Conservation (phyloP, 2,113 vertebrate genomes). For the Sylvilagus bachmani region DNA sequence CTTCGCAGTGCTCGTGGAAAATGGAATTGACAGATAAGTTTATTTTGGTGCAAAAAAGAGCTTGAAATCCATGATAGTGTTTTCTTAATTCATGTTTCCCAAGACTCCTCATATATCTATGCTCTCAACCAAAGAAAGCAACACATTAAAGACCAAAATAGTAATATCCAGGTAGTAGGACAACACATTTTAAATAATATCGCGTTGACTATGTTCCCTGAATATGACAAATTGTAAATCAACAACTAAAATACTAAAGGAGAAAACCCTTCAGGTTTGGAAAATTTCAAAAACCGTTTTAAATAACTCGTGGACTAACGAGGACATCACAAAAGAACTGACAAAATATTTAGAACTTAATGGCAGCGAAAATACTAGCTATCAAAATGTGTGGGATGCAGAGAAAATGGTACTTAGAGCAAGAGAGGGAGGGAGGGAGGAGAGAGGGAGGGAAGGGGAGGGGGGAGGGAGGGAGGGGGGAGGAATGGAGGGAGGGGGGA, state of each 20-base stretch:
- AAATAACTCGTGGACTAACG: constrained; percentile 41
- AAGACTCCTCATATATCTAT: not conserved
- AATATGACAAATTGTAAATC: constrained; percentile 42
- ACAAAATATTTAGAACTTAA: constrained; percentile 75
- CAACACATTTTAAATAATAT: constrained; percentile 59
- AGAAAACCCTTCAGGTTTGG: constrained; percentile 27
- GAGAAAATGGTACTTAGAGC: not conserved
- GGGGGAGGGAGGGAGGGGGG: not conserved
- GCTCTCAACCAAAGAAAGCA: constrained; percentile 41
- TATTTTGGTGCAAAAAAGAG: no score
- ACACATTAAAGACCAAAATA: not conserved
- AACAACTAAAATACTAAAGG: constrained; percentile 26
- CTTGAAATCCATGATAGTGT: no score
- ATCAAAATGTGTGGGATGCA: constrained; percentile 41
- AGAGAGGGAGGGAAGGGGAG: no score
- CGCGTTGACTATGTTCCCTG: constrained; percentile 8
- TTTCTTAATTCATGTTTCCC: no score
- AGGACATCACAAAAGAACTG: constrained; percentile 63
- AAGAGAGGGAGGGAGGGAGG: not conserved
- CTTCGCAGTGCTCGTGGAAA: no score
- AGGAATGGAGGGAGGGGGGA: not conserved
- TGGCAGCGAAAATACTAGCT: constrained; percentile 66
- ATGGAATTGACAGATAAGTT: no score
- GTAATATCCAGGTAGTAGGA: not conserved
- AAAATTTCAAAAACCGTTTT: not conserved